Base-by-base conservation (phyloP, 2,888 invertebrate species). In the Orchesella flavescens region DNA sequence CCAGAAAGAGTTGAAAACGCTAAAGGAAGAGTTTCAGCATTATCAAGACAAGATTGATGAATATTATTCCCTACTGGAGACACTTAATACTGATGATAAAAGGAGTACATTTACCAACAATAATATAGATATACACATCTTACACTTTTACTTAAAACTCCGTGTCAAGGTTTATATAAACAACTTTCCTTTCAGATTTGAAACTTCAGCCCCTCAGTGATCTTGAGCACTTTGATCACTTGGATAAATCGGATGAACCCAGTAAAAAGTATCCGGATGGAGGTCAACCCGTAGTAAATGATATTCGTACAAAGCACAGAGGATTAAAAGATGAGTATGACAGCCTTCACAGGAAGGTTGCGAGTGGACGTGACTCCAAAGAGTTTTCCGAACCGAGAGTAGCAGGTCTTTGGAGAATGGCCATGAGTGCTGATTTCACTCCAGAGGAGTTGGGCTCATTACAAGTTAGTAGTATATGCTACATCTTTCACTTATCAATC, bases 11-110 rank as follows among this genome's bases (percentile, higher is more conserved):
- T 90, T 98, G 63, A 91, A 93, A 83, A 93, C 95, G 0, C 90
- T 98, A 17, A 95, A 94, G 89, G 95, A 97, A 90, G 98, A 98
- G 90, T 97, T 98, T 89, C 91, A 91, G 21, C 97, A 97, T 90
- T 97, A 98, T 89, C 96, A 97, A 90, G 95, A 97, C 87, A 97
- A 97, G 91, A 93, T 97, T 71, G 95, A 97, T 90, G 94, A 97
- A 89, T 97, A 96, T 89, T 95, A 96, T 90, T 93, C 94, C 61
- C 90, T 97, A 81, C 91, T 96, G 73, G 92, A 93, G 87, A 94
- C 95, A 88, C 91, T 94, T 44, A 94, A 95, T 87, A 90, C 92
- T 59, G 92, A 91, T 19, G 90, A 86, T 34, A 77, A 83, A 61
- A 86, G 86, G 59, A 83, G 87, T 87, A 85, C 59, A 65, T 0